These are phyloP conservation scores for Sternotherus odoratus DNA, from an alignment of 2,797 vertebrate species.

Conservation along the genomic window DNA sequence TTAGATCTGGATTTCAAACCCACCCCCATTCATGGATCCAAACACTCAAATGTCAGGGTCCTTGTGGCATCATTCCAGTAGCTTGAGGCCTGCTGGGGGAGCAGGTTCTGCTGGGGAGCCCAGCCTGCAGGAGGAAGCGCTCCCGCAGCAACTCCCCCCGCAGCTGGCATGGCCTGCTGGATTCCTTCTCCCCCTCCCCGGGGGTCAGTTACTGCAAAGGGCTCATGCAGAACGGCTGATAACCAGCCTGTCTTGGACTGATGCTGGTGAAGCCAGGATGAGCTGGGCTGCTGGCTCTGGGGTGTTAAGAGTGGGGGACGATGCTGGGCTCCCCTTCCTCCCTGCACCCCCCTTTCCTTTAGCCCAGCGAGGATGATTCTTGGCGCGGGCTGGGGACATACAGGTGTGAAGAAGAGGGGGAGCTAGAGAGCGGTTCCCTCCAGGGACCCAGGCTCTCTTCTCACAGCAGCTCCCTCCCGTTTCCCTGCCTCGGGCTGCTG, in stretches of 20 bases:
- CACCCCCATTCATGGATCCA: not conserved
- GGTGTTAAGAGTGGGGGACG: no score
- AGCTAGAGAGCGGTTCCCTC: not conserved
- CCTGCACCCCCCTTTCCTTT: not conserved
- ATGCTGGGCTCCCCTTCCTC: not conserved
- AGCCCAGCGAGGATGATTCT: no score
- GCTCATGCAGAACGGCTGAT: constrained; percentile 59
- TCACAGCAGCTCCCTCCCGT: not conserved
- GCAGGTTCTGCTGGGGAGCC: not conserved
- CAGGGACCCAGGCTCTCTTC: not conserved
- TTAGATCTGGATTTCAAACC: not conserved
- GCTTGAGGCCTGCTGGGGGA: not conserved
- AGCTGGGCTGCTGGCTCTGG: not conserved
- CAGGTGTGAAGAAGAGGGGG: not conserved
- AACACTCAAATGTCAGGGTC: not conserved
- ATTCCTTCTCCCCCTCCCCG: not conserved
- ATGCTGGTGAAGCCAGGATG: constrained; percentile 1
- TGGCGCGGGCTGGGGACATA: not conserved
- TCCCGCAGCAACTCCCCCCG: not conserved
- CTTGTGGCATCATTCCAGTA: no score
- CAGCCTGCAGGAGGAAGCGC: not conserved
- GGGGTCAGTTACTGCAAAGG: constrained; percentile 28
- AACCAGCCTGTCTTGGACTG: constrained; percentile 35
- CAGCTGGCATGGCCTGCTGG: not conserved
- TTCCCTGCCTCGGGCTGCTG: no score